Evolutionary conservation across 2,113 vertebrate species (phyloP).

Genomic region (Nipponia nippon): DNA sequence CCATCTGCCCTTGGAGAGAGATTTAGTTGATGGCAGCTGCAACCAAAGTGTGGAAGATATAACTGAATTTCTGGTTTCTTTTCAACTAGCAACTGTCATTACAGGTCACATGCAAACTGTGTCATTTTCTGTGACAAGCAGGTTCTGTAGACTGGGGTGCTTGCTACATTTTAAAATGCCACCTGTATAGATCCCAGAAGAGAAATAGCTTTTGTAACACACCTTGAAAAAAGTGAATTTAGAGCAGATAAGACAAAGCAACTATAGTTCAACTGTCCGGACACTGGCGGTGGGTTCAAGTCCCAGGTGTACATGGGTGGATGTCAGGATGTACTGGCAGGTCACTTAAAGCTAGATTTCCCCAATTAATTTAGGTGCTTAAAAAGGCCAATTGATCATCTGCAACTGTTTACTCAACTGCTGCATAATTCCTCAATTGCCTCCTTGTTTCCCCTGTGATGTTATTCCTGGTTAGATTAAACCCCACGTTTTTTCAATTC

Average conservation of each 20-base stretch:
- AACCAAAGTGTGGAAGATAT: conserved; percentile 67
- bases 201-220: conserved; percentile 27
- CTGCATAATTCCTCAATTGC: background rate
- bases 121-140: conserved; percentile 65
- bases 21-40: conserved; percentile 73
- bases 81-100: conserved; percentile 53
- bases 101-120: conserved; percentile 65
- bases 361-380: background rate
- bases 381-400: background rate
- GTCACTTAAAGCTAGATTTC: background rate
- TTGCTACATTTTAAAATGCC: conserved; percentile 48
- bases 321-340: background rate
- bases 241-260: background rate
- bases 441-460: background rate
- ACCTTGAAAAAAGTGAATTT: conserved; percentile 27
- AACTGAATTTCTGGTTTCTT: conserved; percentile 71
- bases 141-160: conserved; percentile 46
- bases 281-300: background rate
- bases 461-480: background rate
- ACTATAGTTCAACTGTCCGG: background rate
- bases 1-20: conserved; percentile 78
- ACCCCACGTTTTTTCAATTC: background rate
- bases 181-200: conserved; percentile 49
- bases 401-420: background rate
- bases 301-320: background rate